These are phyloP conservation scores for Channa striata DNA, from an alignment of 2,797 vertebrate species.

Conservation along the genomic window DNA sequence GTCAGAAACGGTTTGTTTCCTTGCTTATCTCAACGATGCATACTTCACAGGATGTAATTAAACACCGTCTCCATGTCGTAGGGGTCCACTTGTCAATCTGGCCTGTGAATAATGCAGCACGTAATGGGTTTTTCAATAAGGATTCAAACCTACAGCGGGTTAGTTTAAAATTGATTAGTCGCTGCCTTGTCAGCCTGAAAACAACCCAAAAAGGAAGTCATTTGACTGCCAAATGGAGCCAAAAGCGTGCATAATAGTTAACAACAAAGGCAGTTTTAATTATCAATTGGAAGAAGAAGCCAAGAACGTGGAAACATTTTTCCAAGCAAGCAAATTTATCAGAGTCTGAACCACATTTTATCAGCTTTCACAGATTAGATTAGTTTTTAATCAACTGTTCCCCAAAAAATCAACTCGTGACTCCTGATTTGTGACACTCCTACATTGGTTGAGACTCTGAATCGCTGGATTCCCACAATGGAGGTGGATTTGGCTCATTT, in stretches of 20 bases:
- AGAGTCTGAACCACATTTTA: too few species aligned
- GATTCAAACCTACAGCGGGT: neutral
- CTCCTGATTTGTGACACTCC: constrained; percentile 20
- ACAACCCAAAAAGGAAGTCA: neutral
- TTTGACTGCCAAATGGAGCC: neutral
- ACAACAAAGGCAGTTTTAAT: constrained; percentile 18
- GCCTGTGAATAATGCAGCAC: neutral
- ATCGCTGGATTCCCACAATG: constrained; percentile 40
- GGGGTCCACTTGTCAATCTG: neutral
- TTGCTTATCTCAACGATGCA: constrained; percentile 3
- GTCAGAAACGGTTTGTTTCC: neutral
- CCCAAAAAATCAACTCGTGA: constrained; percentile 9
- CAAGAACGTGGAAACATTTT: constrained; percentile 14
- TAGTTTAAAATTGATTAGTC: neutral
- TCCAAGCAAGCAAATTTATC: too few species aligned
- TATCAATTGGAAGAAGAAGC: constrained; percentile 36
- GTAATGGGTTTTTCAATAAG: neutral
- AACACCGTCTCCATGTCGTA: neutral
- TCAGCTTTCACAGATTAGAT: constrained; percentile 26
- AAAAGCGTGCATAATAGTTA: constrained; percentile 8
- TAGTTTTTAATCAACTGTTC: constrained; percentile 17
- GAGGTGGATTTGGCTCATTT: constrained; percentile 65
- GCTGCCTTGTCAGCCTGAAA: constrained; percentile 1
- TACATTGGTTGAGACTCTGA: constrained; percentile 4
- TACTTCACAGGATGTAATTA: neutral